These are phyloP conservation scores for Zoanthus gigantus DNA, from an alignment of 92 coral and sea anemone genomes.

Conservation along the genomic window DNA sequence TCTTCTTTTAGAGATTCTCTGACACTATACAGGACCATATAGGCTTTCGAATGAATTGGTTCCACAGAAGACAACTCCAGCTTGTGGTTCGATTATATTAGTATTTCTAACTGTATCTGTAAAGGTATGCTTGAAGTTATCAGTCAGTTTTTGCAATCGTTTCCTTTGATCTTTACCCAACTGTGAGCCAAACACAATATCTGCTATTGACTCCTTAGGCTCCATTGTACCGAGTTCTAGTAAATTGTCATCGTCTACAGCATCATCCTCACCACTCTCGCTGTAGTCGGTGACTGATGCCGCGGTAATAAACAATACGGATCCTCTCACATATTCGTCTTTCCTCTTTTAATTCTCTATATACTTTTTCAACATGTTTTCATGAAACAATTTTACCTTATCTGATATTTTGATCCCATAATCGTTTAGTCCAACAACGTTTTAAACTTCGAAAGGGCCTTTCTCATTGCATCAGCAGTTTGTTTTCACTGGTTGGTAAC, in stretches of 20 bases:
- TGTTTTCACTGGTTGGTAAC: not conserved
- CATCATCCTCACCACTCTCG: constrained; percentile 6
- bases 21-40: no score
- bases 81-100: constrained; percentile 45
- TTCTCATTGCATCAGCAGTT: no score
- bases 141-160: not conserved
- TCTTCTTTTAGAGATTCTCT: no score
- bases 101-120: constrained; percentile 44
- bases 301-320: not conserved
- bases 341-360: not conserved
- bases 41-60: no score
- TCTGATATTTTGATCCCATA: no score
- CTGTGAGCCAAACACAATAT: not conserved
- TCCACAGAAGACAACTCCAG: constrained; percentile 29
- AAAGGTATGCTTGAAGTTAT: constrained; percentile 19
- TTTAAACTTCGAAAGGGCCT: no score
- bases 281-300: not conserved
- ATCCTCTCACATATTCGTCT: not conserved
- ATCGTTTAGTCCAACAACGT: no score
- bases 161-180: constrained; percentile 9
- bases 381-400: no score
- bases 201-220: no score
- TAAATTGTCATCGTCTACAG: not conserved
- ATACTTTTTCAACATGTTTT: not conserved
- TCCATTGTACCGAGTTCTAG: no score